Base-by-base conservation (phyloP, 1,140 invertebrate species). In the Drosophila sechellia region DNA sequence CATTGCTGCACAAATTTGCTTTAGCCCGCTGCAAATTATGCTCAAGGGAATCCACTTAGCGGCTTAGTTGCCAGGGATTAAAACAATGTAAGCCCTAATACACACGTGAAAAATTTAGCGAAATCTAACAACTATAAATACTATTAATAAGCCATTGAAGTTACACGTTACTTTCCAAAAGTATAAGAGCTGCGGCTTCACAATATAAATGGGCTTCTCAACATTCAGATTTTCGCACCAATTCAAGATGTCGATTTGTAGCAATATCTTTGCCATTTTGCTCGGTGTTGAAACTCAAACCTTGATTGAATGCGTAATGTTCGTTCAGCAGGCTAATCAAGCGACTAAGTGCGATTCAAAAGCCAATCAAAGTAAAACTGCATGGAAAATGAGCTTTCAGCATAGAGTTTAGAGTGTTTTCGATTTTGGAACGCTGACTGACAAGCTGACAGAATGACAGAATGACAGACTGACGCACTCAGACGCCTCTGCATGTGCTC, bases 1-100 rank as follows among this genome's bases (percentile, higher is more conserved):
- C 42, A 73, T 49, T 49, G 81, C 50, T 81, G 59, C 60, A 71
- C 74, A 81, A 85, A 86, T 87, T 81, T 85, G 78, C 77, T 81
- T 55, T 87, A 78, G 54, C 72, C 58, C 37, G 40, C 70, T 58
- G 60, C 49, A 87, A 78, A 70, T 87, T 75, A 71, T 79, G 65
- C 78, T 52, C 72, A 52, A 46, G 72, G 72, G 72, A 57, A 64
- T 68, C 60, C 64, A 65, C 64, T 68, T 57, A 52, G 59, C 37
- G 35, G 40, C 48, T 75, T 50, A 76, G 61, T 54, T 60, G 25
- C n/a, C 31, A 57, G 46, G 46, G 49, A 40, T 39, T 25, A 20
- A n/a, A 57, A 68, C 40, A 56, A 55, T 69, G 42, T 25, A 17
- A 56, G 37, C 25, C 17, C 3, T 34, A 10, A 40, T 63, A 31